A percentile compares a stretch with the other conserved stretches of the same genome.
These are phyloP conservation scores for Capreolus pygargus DNA, from an alignment of 2,113 vertebrate species.

Conservation along the genomic window DNA sequence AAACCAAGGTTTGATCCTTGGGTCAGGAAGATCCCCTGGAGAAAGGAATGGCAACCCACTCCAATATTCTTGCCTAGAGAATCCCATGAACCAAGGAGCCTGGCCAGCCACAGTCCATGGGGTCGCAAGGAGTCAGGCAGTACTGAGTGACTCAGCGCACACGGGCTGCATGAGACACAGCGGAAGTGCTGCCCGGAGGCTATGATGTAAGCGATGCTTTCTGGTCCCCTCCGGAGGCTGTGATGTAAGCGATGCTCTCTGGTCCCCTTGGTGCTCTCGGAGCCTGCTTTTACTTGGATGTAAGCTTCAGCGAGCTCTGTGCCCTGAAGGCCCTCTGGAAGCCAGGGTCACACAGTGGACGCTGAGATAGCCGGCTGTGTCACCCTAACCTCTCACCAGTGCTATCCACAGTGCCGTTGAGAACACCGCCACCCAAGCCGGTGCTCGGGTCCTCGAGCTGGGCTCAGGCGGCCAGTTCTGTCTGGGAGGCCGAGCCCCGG, in stretches of 20 bases:
- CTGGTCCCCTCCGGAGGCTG: not conserved
- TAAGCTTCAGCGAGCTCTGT: not conserved
- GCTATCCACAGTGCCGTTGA: not conserved
- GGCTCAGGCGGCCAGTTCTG: not conserved
- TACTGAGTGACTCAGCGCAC: not conserved
- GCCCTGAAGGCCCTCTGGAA: not conserved
- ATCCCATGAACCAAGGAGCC: not conserved
- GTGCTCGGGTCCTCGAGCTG: not conserved
- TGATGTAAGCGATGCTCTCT: not conserved
- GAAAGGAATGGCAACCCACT: not conserved
- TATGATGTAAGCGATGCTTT: no score
- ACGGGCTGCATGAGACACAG: not conserved
- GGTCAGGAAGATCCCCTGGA: not conserved
- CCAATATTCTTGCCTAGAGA: not conserved
- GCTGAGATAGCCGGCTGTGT: not conserved
- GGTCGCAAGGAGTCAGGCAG: not conserved
- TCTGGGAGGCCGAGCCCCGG: not conserved
- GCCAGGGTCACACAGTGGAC: not conserved
- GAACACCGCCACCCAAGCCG: not conserved
- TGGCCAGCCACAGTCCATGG: not conserved
- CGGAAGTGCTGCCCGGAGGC: not conserved
- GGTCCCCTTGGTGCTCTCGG: not conserved
- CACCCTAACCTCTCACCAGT: not conserved
- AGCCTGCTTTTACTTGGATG: not conserved
- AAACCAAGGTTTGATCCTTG: not conserved